Percentiles rank a stretch among this genome's conserved stretches.
Conservation (phyloP, 2,113 vertebrate species). For the Poecilia latipinna region DNA sequence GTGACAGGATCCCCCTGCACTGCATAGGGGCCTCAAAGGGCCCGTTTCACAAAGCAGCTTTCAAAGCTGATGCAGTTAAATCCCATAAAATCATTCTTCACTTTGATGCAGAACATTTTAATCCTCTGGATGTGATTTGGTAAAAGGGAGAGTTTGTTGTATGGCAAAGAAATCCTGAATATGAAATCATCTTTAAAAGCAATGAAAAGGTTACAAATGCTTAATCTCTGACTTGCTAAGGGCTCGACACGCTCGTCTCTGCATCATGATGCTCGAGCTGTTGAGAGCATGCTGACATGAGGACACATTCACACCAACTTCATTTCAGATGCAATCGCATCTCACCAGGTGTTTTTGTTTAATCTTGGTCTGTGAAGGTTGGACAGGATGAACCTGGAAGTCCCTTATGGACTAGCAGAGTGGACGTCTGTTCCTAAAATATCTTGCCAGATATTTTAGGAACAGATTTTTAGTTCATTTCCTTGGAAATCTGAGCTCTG, state of each 20-base stretch:
- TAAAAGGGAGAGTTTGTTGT: neutral
- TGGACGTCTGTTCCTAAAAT: neutral
- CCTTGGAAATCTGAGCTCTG: neutral
- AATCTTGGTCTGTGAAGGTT: neutral
- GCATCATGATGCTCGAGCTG: neutral
- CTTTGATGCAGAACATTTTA: neutral
- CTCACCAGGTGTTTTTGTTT: neutral
- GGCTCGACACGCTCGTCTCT: neutral
- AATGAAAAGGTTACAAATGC: too few relatives aligned
- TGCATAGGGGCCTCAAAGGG: slow-evolving; percentile 8
- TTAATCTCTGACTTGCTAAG: neutral
- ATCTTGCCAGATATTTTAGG: neutral
- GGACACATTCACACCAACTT: too few relatives aligned
- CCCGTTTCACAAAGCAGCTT: slow-evolving; percentile 4
- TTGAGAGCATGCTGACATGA: neutral
- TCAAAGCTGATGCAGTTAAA: slow-evolving; percentile 10
- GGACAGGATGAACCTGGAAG: neutral
- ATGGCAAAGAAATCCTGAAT: neutral
- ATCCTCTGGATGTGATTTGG: neutral
- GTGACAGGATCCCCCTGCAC: slow-evolving; percentile 9
- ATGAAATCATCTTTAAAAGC: too few relatives aligned
- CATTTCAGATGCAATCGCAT: too few relatives aligned
- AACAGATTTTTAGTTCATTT: too few relatives aligned
- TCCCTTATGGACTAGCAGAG: neutral
- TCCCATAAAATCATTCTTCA: neutral